These are phyloP conservation scores for Aplidium turbinatum DNA, from an alignment of 23 tunicate species.

Conservation along the genomic window DNA sequence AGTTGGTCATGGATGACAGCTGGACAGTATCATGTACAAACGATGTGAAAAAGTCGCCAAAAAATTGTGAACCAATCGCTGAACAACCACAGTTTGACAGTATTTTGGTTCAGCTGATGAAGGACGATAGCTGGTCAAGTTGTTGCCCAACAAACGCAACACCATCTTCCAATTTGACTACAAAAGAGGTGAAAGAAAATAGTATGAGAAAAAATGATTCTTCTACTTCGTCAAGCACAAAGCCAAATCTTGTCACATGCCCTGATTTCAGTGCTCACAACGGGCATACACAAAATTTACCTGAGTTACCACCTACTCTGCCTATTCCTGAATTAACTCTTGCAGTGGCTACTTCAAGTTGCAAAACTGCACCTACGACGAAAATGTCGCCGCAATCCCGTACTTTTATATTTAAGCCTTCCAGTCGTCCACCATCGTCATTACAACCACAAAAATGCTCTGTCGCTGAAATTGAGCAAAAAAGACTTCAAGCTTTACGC, in stretches of 20 bases:
- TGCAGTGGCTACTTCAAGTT: neutral
- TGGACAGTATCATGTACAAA: slow-evolving; percentile 28
- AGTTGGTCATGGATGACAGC: slow-evolving; percentile 83
- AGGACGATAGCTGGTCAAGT: slow-evolving; percentile 24
- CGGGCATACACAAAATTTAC: too few relatives aligned
- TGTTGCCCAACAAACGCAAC: neutral
- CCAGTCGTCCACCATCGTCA: neutral
- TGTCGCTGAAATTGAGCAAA: slow-evolving; percentile 68
- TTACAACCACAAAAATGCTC: slow-evolving; percentile 38
- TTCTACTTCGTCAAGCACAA: neutral
- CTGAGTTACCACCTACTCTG: neutral
- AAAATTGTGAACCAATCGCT: neutral
- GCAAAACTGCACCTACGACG: neutral
- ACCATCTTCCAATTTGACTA: neutral
- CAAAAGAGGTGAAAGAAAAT: neutral
- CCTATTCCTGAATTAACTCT: neutral
- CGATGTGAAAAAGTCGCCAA: neutral
- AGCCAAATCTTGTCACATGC: neutral
- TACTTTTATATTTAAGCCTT: neutral
- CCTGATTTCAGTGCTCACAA: too few relatives aligned
- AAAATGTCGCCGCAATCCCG: neutral
- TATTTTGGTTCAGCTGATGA: neutral
- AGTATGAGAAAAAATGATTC: neutral
- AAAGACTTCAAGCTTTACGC: slow-evolving; percentile 53
- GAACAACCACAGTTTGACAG: too few relatives aligned